These are phyloP conservation scores for Taphrorychus bicolor DNA, from an alignment of 2,888 invertebrate species.

Conservation along the genomic window DNA sequence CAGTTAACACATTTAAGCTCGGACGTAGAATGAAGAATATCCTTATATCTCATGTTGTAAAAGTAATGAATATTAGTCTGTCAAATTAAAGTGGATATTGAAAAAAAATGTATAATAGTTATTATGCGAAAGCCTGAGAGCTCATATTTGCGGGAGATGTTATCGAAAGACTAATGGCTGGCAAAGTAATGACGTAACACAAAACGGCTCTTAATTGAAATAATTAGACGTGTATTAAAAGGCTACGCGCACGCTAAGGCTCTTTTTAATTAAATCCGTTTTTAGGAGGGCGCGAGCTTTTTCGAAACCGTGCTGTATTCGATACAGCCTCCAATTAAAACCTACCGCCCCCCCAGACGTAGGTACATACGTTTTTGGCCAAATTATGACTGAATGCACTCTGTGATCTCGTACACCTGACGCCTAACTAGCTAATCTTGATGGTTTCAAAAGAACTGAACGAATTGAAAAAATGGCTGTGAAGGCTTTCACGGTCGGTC, in stretches of 20 bases:
- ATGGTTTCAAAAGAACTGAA: too few species aligned
- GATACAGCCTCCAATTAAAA: constrained; percentile 6
- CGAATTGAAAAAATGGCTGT: too few species aligned
- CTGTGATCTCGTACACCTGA: too few species aligned
- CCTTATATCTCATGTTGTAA: too few species aligned
- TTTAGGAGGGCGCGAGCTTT: background rate
- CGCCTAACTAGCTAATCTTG: too few species aligned
- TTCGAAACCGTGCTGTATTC: background rate
- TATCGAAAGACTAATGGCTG: constrained; percentile 35
- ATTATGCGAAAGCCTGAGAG: background rate
- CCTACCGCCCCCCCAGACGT: background rate
- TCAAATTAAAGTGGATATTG: background rate
- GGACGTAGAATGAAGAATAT: too few species aligned
- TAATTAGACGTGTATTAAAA: constrained; percentile 35
- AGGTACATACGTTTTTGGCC: background rate
- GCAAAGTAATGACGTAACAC: constrained; percentile 34
- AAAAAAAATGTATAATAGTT: background rate
- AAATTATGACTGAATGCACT: too few species aligned
- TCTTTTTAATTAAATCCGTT: constrained; percentile 10
- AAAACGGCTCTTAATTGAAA: constrained; percentile 37
- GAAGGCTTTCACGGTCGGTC: too few species aligned
- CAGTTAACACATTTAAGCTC: too few species aligned
- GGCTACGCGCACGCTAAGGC: constrained; percentile 2
- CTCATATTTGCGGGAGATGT: constrained; percentile 11
- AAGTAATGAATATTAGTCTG: background rate